These are phyloP conservation scores for Troilus luridus DNA, from an alignment of 2,888 invertebrate species.

Conservation along the genomic window DNA sequence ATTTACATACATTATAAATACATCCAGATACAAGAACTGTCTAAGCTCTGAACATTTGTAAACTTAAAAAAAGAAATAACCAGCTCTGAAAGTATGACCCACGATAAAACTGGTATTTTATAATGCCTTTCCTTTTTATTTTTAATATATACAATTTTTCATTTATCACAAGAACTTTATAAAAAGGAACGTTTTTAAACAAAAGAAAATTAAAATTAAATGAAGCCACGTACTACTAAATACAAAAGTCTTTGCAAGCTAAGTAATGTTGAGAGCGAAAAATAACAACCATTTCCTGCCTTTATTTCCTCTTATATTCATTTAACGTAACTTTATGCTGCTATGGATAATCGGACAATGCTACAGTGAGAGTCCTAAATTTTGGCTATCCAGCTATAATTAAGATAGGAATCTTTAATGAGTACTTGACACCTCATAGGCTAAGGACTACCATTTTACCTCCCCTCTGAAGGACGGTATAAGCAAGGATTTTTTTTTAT, in stretches of 20 bases:
- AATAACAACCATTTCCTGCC: no score
- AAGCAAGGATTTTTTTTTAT: no score
- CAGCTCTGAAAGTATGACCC: slow-evolving; percentile 25
- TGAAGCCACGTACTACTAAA: slow-evolving; percentile 52
- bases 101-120: slow-evolving; percentile 41
- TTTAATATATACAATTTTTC: slow-evolving; percentile 47
- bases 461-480: no score
- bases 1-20: slow-evolving; percentile 48
- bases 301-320: no score
- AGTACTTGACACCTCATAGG: no score
- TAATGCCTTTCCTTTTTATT: slow-evolving; percentile 28
- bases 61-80: slow-evolving; percentile 16
- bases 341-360: no score
- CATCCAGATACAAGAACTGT: slow-evolving; percentile 30
- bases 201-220: slow-evolving; percentile 53
- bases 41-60: not conserved
- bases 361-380: no score
- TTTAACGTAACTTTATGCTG: no score
- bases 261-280: no score
- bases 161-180: slow-evolving; percentile 61
- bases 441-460: no score
- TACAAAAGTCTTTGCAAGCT: slow-evolving; percentile 48
- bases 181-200: slow-evolving; percentile 54
- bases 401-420: no score
- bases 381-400: no score